Evolutionary conservation across 2,797 vertebrate species (phyloP).

Genomic region (Sparidentex hasta): DNA sequence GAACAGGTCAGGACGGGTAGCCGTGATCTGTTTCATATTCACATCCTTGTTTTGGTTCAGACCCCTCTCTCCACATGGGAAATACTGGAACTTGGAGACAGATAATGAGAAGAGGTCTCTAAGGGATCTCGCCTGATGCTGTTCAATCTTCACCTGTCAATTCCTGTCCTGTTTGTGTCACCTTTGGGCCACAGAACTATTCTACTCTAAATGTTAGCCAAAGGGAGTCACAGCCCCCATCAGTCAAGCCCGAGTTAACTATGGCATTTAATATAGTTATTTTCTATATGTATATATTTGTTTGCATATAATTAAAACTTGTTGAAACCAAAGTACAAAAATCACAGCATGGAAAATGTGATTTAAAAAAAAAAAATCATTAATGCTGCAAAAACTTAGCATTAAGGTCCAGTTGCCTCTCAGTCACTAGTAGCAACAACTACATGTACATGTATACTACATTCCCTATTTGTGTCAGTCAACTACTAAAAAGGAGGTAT

Average conservation of each 20-base stretch:
- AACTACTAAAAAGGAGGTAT: constrained; percentile 34
- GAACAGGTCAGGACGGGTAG: constrained; percentile 29
- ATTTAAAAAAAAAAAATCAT: background rate
- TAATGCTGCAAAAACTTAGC: background rate
- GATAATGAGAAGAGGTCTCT: constrained; percentile 65
- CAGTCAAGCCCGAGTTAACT: background rate
- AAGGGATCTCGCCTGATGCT: constrained; percentile 35
- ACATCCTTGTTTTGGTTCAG: constrained; percentile 41
- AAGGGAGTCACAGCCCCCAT: constrained; percentile 4
- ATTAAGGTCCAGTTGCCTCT: constrained; percentile 11
- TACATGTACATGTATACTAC: constrained; percentile 29
- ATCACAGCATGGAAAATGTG: background rate
- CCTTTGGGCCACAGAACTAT: constrained; percentile 25
- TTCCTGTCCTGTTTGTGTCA: constrained; percentile 37
- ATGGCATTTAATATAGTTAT: background rate
- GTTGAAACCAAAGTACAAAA: background rate
- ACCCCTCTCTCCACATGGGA: constrained; percentile 40
- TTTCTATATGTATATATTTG: background rate
- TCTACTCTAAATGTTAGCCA: constrained; percentile 43
- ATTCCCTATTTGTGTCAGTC: constrained; percentile 46
- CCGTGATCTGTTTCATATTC: constrained; percentile 41
- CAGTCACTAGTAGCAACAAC: constrained; percentile 1
- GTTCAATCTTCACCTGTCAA: constrained; percentile 32
- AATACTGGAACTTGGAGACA: constrained; percentile 48
- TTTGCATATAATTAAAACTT: constrained; percentile 4